Conservation (phyloP, 2,113 vertebrate species). For the Pelecanoides urinatrix region DNA sequence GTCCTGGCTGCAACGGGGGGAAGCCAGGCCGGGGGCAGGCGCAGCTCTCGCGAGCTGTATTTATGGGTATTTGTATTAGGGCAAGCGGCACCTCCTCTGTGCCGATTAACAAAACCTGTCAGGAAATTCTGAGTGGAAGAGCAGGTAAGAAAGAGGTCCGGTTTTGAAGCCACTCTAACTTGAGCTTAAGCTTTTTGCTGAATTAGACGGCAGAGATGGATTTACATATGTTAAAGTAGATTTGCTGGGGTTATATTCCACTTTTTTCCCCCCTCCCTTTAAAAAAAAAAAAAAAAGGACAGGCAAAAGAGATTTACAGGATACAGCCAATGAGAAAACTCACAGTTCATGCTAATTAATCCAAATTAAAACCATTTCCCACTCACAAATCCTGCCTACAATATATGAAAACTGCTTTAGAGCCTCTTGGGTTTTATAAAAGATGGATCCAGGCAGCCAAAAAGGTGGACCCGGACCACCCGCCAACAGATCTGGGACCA, state of each 20-base stretch:
- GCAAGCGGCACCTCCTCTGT: accelerated
- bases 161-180: neutral
- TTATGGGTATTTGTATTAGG: neutral
- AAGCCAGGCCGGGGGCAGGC: neutral
- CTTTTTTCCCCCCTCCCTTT: accelerated
- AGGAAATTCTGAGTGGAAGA: neutral
- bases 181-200: neutral
- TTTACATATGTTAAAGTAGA: neutral
- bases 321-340: neutral
- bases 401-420: neutral
- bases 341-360: neutral
- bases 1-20: accelerated
- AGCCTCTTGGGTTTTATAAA: neutral
- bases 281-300: neutral
- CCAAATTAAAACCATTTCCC: neutral
- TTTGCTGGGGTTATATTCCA: neutral
- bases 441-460: neutral
- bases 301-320: neutral
- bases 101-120: neutral
- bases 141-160: neutral
- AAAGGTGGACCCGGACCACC: neutral
- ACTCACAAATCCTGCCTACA: neutral
- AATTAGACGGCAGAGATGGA: neutral
- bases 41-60: neutral
- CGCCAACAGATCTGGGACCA: neutral